Conservation (phyloP, 2,888 invertebrate species). For the Crepidodera aurea region DNA sequence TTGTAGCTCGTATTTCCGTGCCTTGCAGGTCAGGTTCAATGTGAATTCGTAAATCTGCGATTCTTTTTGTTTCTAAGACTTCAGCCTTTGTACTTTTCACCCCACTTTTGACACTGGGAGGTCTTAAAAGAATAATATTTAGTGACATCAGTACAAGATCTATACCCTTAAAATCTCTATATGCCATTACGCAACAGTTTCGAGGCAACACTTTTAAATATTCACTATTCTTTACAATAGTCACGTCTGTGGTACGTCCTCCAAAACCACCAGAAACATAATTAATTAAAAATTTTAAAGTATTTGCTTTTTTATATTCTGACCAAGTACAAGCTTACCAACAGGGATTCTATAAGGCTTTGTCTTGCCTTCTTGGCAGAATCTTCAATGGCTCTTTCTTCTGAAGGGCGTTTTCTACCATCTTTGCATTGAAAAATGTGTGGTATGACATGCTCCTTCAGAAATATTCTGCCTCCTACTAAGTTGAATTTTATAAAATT, state of each 20-base stretch:
- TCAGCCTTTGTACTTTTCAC: background rate
- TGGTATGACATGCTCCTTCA: no score
- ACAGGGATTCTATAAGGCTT: no score
- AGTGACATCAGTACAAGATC: background rate
- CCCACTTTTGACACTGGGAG: conserved; percentile 4
- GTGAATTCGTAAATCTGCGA: background rate
- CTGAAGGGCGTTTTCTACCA: no score
- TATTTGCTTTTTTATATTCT: conserved; percentile 32
- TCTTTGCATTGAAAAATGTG: no score
- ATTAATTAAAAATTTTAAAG: conserved; percentile 28
- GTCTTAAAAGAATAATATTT: conserved; percentile 3
- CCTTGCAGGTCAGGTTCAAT: no score
- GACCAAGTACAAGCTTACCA: conserved; percentile 36
- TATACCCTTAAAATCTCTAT: conserved; percentile 18
- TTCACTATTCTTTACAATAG: conserved; percentile 3
- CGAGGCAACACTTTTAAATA: background rate
- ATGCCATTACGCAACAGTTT: background rate
- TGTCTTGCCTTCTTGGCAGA: no score
- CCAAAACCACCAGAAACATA: conserved; percentile 20
- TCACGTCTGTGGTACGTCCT: conserved; percentile 4
- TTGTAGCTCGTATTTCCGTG: no score
- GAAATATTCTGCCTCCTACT: no score
- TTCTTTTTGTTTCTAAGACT: background rate
- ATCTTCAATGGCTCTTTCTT: no score
- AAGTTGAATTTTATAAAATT: no score